Conservation (phyloP, 1,140 invertebrate species). For the Caenorhabditis elegans region WBcel235 BX284605.5:10302501-10303000, state of each 20-base stretch:
- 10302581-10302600: neutral
- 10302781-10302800: neutral
- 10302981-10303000: neutral
- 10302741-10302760: conserved; percentile 11
- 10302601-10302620: no score
- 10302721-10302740: neutral
- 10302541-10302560: neutral
- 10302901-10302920: conserved; percentile 11
- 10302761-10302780: neutral
- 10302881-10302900: neutral
- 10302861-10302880: neutral
- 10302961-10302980: neutral
- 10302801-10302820: conserved; percentile 9
- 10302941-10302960: neutral
- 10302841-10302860: no score
- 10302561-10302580: neutral
- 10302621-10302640: no score
- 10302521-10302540: neutral
- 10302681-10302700: neutral
- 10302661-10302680: no score
- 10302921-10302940: conserved; percentile 24
- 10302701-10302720: neutral
- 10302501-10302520: neutral
- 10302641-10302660: no score
- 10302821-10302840: conserved; percentile 11